Conservation (phyloP, 2,113 vertebrate species). For the Dermatemys mawii region DNA sequence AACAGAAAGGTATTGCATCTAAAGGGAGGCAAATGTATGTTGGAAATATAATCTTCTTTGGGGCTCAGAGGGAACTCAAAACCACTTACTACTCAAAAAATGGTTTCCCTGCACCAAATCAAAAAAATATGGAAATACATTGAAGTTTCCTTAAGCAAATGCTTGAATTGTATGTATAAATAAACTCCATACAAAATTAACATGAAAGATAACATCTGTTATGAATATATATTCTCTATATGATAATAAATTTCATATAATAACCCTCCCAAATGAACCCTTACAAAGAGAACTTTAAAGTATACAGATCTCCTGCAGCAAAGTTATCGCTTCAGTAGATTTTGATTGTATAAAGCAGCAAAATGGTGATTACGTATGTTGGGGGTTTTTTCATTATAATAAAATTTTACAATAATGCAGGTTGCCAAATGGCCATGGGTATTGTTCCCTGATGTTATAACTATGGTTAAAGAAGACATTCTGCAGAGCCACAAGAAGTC, state of each 20-base stretch:
- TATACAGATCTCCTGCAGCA: neutral
- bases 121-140: neutral
- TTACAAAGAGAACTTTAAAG: neutral
- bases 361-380: accelerated
- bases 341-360: neutral
- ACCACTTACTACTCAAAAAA: neutral
- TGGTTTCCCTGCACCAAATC: neutral
- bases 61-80: neutral
- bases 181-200: too few species aligned
- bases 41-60: neutral
- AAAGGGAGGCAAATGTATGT: neutral
- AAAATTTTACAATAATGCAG: neutral
- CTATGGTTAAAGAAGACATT: neutral
- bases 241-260: neutral
- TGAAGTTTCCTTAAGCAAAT: too few species aligned
- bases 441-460: neutral
- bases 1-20: neutral
- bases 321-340: neutral
- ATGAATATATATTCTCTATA: too few species aligned
- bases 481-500: neutral
- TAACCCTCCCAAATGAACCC: neutral
- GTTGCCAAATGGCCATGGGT: neutral
- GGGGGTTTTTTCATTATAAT: neutral
- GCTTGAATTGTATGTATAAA: too few species aligned
- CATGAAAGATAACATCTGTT: too few species aligned